These are phyloP conservation scores for Cichladusa arquata DNA, from an alignment of 2,113 vertebrate species.

Conservation along the genomic window DNA sequence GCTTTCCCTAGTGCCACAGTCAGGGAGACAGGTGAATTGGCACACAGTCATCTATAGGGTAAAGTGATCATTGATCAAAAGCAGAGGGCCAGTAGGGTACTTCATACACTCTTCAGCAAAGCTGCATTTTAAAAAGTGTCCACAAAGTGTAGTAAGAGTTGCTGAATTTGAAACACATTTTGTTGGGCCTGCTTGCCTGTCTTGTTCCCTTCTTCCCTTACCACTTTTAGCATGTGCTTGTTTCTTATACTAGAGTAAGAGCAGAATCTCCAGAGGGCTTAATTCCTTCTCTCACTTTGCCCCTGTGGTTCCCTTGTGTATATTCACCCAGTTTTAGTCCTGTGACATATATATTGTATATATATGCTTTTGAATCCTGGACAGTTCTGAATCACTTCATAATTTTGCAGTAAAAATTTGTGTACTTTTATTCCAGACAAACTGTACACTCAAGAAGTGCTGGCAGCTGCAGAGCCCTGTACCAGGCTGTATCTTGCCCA, in stretches of 20 bases:
- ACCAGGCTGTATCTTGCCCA: not conserved
- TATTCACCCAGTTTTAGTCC: not conserved
- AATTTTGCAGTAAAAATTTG: not conserved
- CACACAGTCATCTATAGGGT: fast-evolving
- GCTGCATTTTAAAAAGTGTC: not conserved
- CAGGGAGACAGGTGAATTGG: not conserved
- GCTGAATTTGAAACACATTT: not conserved
- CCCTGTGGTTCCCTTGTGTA: fast-evolving
- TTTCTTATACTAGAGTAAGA: not conserved
- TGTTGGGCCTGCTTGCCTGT: not conserved
- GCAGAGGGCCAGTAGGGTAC: not conserved
- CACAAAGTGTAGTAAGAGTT: not conserved
- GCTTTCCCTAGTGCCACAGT: not conserved
- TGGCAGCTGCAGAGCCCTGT: not conserved
- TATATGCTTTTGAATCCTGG: not conserved
- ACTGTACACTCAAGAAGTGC: not conserved
- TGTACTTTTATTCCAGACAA: not conserved
- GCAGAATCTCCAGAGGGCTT: not conserved
- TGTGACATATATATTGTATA: not conserved
- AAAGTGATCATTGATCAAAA: not conserved
- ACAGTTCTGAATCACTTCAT: not conserved
- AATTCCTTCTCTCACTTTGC: not conserved
- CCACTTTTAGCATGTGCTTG: not conserved
- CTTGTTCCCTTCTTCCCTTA: not conserved
- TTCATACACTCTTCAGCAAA: not conserved